Base-by-base conservation (phyloP, 2,888 invertebrate species). In the Meloe dianella region DNA sequence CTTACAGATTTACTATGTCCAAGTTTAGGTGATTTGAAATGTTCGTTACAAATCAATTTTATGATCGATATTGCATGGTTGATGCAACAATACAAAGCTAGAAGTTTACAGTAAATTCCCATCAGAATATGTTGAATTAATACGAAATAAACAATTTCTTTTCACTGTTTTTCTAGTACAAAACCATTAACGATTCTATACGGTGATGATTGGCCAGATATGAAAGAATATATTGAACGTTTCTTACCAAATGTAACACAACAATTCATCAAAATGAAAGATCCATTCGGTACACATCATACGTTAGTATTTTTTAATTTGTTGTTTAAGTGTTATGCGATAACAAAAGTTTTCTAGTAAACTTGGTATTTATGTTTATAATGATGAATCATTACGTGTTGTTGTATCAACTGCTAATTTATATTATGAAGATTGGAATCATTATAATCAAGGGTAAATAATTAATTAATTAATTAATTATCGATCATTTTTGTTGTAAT, bases 1-100 rank as follows among this genome's bases (percentile, higher is more conserved):
- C n/a, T 27, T 27, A 4, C 4, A 88, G 94, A 95, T 84, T 86
- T 95, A n/a, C 82, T 95, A 5, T 93, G 94, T 76, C 86, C 86
- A 8, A 92, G 92, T 78, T 84, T 95, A 4, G 95, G 95, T 0
- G 88, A 89, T 65, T 83, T 95, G 6, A 90, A 90, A 72, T 87
- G 88, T 56, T 91, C 91, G 0, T 83, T 93, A n/a, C 95, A 97
- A 84, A 92, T 97, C 29, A 97, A 95, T 83, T 97, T 95, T 77
- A 94, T 97, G 93, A 92, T 96, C 47, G 96, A 97, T 75, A 86
- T 94, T 10, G 92, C 91, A 0, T 98, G 96, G 96, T 82, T 97
- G 0, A 85, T 95, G 64, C 91, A 93, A 0, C 95, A 96, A 76
- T 97, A 97, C 77, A 87, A 90, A 76, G 90, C 90, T 75, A 91